A percentile compares a stretch with the other conserved stretches of the same genome.
These are phyloP conservation scores for Gortyna flavago DNA, from an alignment of 2,888 invertebrate genomes.

Conservation along the genomic window DNA sequence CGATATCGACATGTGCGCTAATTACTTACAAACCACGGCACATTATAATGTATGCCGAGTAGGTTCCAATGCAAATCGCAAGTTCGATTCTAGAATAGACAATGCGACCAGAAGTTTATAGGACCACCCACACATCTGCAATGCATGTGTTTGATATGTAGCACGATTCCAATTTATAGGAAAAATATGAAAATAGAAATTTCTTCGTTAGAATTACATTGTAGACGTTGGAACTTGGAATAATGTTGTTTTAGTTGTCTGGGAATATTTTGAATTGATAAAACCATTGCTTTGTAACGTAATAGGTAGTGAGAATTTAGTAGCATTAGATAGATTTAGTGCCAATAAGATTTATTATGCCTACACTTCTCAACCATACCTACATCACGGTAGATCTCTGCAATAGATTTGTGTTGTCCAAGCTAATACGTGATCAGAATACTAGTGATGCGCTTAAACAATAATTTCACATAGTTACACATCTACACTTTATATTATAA, in stretches of 20 bases:
- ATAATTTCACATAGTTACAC: conserved; percentile 51
- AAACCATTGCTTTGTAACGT: conserved; percentile 12
- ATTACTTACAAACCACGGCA: conserved; percentile 84
- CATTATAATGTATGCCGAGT: conserved; percentile 87
- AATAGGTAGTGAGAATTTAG: conserved; percentile 26
- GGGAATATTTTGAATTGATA: conserved; percentile 43
- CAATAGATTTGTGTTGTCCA: conserved; percentile 71
- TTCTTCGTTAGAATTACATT: conserved; percentile 55
- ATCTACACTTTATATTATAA: conserved; percentile 39
- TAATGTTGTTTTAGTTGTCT: conserved; percentile 45
- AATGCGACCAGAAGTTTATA: conserved; percentile 87
- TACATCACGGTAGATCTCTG: conserved; percentile 71
- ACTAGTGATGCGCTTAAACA: conserved; percentile 55
- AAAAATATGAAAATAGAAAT: conserved; percentile 60
- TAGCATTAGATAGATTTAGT: conserved; percentile 41
- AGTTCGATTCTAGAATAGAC: conserved; percentile 89
- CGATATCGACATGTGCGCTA: conserved; percentile 85
- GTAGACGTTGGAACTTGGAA: conserved; percentile 52
- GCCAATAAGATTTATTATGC: conserved; percentile 61
- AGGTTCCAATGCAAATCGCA: conserved; percentile 88
- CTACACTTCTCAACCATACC: conserved; percentile 63
- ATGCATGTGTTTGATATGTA: conserved; percentile 69
- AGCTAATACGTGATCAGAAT: conserved; percentile 66
- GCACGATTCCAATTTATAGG: conserved; percentile 59
- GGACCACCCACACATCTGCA: conserved; percentile 87